Conservation (phyloP, 2,113 vertebrate species). For the Pithys albifrons region DNA sequence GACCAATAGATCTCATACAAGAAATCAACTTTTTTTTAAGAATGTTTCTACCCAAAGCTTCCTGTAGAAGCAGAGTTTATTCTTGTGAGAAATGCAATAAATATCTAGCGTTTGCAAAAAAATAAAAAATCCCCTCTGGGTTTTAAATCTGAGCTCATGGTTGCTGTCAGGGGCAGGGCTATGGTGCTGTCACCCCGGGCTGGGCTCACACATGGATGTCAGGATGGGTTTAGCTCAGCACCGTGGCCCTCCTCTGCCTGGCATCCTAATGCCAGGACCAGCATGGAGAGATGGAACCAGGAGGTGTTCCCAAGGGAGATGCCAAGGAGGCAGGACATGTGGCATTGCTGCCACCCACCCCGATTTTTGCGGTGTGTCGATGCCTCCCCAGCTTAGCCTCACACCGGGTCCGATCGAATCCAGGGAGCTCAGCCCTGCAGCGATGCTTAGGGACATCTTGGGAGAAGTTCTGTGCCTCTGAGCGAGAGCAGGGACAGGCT, state of each 20-base stretch:
- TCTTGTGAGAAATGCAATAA: slow-evolving; percentile 64
- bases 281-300: accelerated
- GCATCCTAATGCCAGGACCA: neutral
- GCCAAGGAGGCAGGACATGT: accelerated
- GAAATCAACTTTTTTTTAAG: slow-evolving; percentile 28
- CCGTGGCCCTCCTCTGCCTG: accelerated
- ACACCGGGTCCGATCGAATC: accelerated
- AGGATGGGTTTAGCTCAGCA: neutral
- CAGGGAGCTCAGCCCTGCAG: neutral
- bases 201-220: neutral
- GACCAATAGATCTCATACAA: slow-evolving; percentile 22
- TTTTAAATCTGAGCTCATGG: accelerated
- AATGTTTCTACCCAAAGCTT: slow-evolving; percentile 42
- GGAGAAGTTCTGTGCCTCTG: neutral
- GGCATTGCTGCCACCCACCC: accelerated
- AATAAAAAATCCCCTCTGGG: neutral
- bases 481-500: neutral
- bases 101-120: slow-evolving; percentile 26
- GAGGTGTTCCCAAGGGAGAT: neutral
- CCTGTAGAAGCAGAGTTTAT: slow-evolving; percentile 55
- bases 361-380: accelerated
- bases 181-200: neutral
- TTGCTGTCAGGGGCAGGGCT: neutral
- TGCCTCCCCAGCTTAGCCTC: neutral
- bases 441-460: accelerated